These are phyloP conservation scores for Sternarchorhynchus goeldii DNA, from an alignment of 2,797 vertebrate genomes.

Conservation along the genomic window DNA sequence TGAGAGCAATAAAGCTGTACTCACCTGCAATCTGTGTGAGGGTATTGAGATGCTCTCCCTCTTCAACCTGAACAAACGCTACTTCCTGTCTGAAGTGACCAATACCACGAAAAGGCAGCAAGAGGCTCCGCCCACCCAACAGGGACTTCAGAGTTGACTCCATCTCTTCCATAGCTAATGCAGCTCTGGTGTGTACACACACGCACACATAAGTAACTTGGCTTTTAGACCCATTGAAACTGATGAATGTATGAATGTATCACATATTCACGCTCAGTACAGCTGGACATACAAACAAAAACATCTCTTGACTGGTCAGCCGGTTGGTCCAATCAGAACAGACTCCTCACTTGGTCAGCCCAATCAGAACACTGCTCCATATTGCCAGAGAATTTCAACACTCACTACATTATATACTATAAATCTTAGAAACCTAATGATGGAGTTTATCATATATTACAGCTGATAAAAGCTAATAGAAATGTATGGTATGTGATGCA, in stretches of 20 bases:
- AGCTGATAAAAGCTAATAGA: too few species aligned
- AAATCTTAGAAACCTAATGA: too few species aligned
- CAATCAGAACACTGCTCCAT: neutral
- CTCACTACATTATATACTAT: too few species aligned
- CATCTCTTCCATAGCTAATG: constrained; percentile 77
- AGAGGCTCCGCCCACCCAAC: constrained; percentile 79
- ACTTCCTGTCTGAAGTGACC: constrained; percentile 89
- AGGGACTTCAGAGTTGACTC: constrained; percentile 78
- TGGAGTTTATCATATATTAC: too few species aligned
- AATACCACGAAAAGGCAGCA: constrained; percentile 86
- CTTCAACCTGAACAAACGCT: constrained; percentile 84
- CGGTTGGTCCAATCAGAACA: too few species aligned
- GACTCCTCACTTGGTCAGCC: neutral
- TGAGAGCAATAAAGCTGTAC: constrained; percentile 21
- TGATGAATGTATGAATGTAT: constrained; percentile 13
- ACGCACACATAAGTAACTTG: constrained; percentile 32
- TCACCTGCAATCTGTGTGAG: constrained; percentile 89
- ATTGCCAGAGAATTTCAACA: neutral
- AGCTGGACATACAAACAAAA: neutral
- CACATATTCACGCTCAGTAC: neutral
- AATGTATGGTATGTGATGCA: too few species aligned
- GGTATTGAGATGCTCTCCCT: constrained; percentile 73
- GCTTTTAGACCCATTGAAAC: constrained; percentile 20
- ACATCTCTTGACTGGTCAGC: neutral
- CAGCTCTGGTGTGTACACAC: constrained; percentile 73